phyloP scores from a whole-genome alignment of 2,888 invertebrate species.

The Mantis religiosa region DNA sequence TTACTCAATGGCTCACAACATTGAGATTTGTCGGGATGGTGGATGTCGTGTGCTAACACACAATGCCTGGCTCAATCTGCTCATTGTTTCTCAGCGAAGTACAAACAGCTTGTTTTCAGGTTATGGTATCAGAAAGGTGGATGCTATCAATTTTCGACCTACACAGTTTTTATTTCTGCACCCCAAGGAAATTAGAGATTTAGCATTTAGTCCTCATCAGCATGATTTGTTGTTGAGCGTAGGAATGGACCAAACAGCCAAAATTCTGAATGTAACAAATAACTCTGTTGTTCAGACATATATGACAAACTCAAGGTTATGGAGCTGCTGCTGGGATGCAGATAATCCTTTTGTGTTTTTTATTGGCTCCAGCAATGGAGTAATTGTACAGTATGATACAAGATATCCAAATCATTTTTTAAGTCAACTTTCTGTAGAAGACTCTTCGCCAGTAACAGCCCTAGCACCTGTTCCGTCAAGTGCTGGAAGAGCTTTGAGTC shows the following conservation, averaged over 20 bases:
- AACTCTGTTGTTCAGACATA: slow-evolving; percentile 56
- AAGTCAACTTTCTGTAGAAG: slow-evolving; percentile 51
- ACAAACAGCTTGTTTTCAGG: slow-evolving; percentile 67
- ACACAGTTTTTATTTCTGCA: slow-evolving; percentile 71
- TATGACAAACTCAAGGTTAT: slow-evolving; percentile 58
- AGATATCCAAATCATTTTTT: slow-evolving; percentile 49
- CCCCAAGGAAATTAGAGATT: slow-evolving; percentile 69
- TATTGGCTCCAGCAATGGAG: slow-evolving; percentile 72
- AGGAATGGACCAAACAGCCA: slow-evolving; percentile 70
- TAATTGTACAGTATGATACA: slow-evolving; percentile 70
- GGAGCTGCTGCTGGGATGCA: slow-evolving; percentile 85
- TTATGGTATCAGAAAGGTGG: slow-evolving; percentile 74
- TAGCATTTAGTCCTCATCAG: slow-evolving; percentile 65
- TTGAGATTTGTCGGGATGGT: slow-evolving; percentile 64
- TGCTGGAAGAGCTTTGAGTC: slow-evolving; percentile 43
- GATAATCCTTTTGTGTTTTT: slow-evolving; percentile 65
- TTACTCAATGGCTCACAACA: slow-evolving; percentile 53
- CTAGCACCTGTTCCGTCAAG: slow-evolving; percentile 50
- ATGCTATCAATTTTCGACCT: slow-evolving; percentile 59
- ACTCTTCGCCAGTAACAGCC: slow-evolving; percentile 70
- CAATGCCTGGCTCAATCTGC: slow-evolving; percentile 57
- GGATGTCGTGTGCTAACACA: slow-evolving; percentile 78
- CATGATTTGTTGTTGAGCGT: slow-evolving; percentile 70
- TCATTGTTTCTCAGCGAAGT: slow-evolving; percentile 74
- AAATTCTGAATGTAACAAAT: slow-evolving; percentile 65